Conservation (phyloP, 2,888 invertebrate genomes). For the Dryobota labecula region DNA sequence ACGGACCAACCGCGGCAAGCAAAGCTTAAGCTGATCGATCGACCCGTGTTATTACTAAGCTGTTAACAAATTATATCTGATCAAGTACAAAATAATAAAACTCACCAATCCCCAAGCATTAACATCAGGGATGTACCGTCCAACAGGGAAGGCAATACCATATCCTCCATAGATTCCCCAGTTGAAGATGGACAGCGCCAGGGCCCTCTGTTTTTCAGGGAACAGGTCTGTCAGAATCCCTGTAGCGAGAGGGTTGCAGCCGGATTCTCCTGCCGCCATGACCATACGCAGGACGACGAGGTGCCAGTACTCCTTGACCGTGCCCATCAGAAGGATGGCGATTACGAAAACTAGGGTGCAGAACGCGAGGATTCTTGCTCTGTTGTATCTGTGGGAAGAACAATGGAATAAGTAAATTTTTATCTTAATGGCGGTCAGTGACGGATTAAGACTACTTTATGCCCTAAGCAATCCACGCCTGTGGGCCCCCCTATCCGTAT, state of each 20-base stretch:
- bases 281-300: slow-evolving; percentile 95
- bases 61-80: too few species aligned
- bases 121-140: slow-evolving; percentile 94
- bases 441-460: too few species aligned
- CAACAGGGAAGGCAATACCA: slow-evolving; percentile 97
- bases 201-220: slow-evolving; percentile 94
- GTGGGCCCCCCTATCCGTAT: too few species aligned
- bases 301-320: slow-evolving; percentile 97
- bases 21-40: too few species aligned
- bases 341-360: slow-evolving; percentile 95
- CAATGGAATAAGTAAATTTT: not conserved
- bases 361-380: slow-evolving; percentile 93
- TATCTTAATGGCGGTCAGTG: too few species aligned
- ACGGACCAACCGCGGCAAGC: too few species aligned
- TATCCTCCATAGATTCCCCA: slow-evolving; percentile 99
- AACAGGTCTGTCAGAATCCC: slow-evolving; percentile 96
- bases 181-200: slow-evolving; percentile 98
- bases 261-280: slow-evolving; percentile 96
- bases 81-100: slow-evolving; percentile 42
- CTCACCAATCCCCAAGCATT: slow-evolving; percentile 94
- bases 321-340: slow-evolving; percentile 96
- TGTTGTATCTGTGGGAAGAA: slow-evolving; percentile 89
- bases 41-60: too few species aligned
- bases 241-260: slow-evolving; percentile 96
- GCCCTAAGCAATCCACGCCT: too few species aligned